Evolutionary conservation across 2,797 vertebrate genomes (phyloP).

Genomic region (Carcharodon carcharias): DNA sequence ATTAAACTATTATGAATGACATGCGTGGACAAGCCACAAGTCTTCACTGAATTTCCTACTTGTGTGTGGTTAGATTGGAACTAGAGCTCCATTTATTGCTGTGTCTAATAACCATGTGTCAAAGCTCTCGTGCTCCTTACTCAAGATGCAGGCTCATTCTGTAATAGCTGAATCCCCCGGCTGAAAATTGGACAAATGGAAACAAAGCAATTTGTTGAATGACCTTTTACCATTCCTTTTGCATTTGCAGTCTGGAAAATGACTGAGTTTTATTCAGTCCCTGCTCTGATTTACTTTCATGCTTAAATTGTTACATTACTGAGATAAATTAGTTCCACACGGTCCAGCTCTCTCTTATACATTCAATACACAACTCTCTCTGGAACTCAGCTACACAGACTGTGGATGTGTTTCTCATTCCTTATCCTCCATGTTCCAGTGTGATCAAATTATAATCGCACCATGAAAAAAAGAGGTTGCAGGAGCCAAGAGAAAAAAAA

Average conservation of each 20-base stretch:
- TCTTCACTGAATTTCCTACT: background rate
- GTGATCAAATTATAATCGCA: background rate
- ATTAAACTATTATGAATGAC: background rate
- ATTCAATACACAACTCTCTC: background rate
- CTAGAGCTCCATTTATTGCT: background rate
- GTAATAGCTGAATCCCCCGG: background rate
- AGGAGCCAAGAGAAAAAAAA: background rate
- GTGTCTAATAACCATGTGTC: background rate
- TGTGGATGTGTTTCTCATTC: background rate
- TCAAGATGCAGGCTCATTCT: background rate
- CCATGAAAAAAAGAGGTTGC: background rate
- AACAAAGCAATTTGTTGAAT: background rate
- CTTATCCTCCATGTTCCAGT: background rate
- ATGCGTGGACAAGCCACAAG: background rate
- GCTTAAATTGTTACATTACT: constrained; percentile 15
- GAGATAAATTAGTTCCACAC: background rate
- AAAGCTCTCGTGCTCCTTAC: background rate
- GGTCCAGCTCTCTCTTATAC: background rate
- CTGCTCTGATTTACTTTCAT: constrained; percentile 5
- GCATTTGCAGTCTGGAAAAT: background rate
- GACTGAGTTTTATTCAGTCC: background rate
- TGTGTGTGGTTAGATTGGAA: background rate
- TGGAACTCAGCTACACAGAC: background rate
- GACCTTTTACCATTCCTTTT: background rate
- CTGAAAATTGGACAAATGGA: background rate